Conservation (phyloP, 2,797 vertebrate species). For the Champsocephalus esox region DNA sequence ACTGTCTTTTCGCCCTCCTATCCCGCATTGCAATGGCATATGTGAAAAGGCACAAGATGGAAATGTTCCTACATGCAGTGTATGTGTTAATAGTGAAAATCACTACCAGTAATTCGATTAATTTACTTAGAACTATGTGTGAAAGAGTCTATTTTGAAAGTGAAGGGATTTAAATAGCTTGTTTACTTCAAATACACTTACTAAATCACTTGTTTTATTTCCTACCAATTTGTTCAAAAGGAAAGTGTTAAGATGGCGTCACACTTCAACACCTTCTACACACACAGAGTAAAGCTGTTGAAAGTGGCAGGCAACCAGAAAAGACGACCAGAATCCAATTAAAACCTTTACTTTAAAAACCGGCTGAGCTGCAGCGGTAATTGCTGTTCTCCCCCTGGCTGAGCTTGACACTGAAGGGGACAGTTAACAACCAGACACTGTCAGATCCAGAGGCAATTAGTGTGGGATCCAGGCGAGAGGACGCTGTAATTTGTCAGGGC, state of each 20-base stretch:
- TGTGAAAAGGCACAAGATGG: no score
- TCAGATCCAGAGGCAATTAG: slow-evolving; percentile 67
- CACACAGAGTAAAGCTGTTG: slow-evolving; percentile 35
- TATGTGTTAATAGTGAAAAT: no score
- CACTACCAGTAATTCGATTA: no score
- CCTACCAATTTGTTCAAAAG: slow-evolving; percentile 6
- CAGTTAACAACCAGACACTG: slow-evolving; percentile 37
- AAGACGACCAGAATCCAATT: slow-evolving; percentile 50
- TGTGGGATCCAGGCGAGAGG: slow-evolving; percentile 12
- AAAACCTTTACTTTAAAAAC: slow-evolving; percentile 47
- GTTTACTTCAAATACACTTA: neutral
- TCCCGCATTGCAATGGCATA: no score
- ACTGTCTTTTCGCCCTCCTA: no score
- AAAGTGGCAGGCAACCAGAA: slow-evolving; percentile 15
- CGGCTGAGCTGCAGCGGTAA: slow-evolving; percentile 35
- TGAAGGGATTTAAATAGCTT: neutral
- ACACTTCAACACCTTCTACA: slow-evolving; percentile 3
- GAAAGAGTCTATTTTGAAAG: neutral
- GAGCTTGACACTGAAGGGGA: slow-evolving; percentile 38
- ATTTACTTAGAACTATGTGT: no score
- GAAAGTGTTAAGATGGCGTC: neutral
- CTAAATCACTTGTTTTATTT: slow-evolving; percentile 16
- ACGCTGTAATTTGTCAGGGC: slow-evolving; percentile 58
- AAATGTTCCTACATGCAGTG: no score
- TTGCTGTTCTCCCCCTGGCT: slow-evolving; percentile 52